Evolutionary conservation across 2,888 invertebrate genomes (phyloP), one percentile per base, ranked within the genome.

Genomic region (Caradrina kadenii): DNA sequence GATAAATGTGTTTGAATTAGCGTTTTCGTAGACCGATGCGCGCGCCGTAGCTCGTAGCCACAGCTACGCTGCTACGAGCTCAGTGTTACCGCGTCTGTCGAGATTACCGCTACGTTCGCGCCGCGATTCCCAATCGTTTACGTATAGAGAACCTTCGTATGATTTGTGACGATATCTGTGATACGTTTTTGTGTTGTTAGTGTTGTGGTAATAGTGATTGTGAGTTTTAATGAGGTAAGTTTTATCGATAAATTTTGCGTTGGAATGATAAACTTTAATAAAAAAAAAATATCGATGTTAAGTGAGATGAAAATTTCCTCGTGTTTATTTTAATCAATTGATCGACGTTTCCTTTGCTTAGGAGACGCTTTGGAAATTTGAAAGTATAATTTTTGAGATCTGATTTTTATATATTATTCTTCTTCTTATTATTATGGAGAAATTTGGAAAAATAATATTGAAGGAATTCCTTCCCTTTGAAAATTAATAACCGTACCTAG

Each of bases 1-100:
- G 93, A 94, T 94, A 94, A 94, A 95, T 95, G 93, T 93, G 91
- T 94, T 94, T 93, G 91, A 94, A 94, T 94, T 94, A 92, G 90
- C 89, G 92, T 93, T 93, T 92, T 92, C 88, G 90, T 90, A 89
- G 88, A 88, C 80, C 82, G 89, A 88, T 95, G 95, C 95, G 95
- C 95, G 95, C 94, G 94, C 94, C 94, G 94, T 91, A 88, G 89
- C 82, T 82, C 88, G 87, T 86, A 86, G 86, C 84, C 81, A 79
- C 76, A 63, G 86, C 79, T 78, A 87, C 85, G 69, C 73, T 66
- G 86, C 85, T 87, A 86, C 85, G 87, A 68, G 89, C 88, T 91
- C 91, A 94, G 94, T 94, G 83, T 84, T 78, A 79, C 83, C 90
- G 88, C 86, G 90, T 76, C 85, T 80, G 82, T 80, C 76, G 87